These are phyloP conservation scores for Sanderia malayensis DNA, from an alignment of 30 jellyfish, hydroid and myxozoan species.

Conservation along the genomic window DNA sequence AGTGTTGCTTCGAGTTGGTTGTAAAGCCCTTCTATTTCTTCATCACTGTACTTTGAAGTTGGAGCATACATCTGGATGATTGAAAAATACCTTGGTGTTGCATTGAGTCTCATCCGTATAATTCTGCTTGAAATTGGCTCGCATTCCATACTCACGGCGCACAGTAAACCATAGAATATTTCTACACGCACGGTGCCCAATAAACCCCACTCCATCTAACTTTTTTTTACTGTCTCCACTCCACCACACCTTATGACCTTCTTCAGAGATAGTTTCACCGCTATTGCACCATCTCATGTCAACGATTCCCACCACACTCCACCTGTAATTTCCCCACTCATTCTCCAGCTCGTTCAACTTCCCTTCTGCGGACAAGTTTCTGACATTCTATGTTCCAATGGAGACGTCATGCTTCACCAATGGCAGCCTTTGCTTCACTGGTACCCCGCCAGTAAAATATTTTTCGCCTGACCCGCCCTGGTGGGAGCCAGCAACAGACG, in stretches of 20 bases:
- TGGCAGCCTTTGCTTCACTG: too few species aligned
- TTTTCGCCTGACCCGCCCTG: slow-evolving; percentile 45
- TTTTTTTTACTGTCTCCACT: slow-evolving; percentile 35
- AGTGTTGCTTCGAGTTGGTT: slow-evolving; percentile 35
- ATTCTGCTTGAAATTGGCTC: slow-evolving; percentile 39
- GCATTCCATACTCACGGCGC: too few species aligned
- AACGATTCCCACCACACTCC: slow-evolving; percentile 31
- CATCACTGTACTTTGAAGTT: slow-evolving; percentile 36
- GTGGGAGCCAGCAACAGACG: too few species aligned
- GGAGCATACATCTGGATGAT: slow-evolving; percentile 57
- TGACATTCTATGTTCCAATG: slow-evolving; percentile 65
- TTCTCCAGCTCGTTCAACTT: slow-evolving; percentile 40
- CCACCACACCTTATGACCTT: slow-evolving; percentile 47
- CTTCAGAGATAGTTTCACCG: too few species aligned
- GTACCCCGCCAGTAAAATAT: slow-evolving; percentile 45
- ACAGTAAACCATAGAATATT: too few species aligned
- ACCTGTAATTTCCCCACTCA: slow-evolving; percentile 28
- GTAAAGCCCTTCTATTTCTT: slow-evolving; percentile 31
- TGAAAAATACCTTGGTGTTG: slow-evolving; percentile 25
- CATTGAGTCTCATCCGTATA: slow-evolving; percentile 16
- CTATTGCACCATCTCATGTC: too few species aligned
- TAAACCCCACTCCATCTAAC: slow-evolving; percentile 34
- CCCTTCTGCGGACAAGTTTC: slow-evolving; percentile 28
- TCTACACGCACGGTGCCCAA: slow-evolving; percentile 18
- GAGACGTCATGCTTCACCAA: slow-evolving; percentile 40